Percentiles rank a stretch among this genome's conserved stretches.
Evolutionary conservation across 1,140 invertebrate genomes (phyloP).

Genomic region (Pachypsylla venusta): DNA sequence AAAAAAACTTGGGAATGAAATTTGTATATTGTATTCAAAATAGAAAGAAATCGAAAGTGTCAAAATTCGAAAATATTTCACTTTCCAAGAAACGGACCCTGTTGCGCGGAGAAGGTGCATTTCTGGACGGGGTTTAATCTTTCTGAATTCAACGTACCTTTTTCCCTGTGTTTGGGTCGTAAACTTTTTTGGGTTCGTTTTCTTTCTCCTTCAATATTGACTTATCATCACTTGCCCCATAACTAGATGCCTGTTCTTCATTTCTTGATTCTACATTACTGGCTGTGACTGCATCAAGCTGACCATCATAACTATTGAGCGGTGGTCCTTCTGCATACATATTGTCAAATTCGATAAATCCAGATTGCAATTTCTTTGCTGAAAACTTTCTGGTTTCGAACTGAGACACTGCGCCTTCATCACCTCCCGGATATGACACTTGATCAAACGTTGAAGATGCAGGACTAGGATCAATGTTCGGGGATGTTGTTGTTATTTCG

Average conservation of each 20-base stretch:
- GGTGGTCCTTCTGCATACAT: not conserved
- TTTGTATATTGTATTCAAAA: too few species aligned
- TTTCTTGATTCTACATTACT: not conserved
- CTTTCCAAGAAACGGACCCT: too few species aligned
- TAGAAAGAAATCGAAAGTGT: too few species aligned
- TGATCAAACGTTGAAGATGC: not conserved
- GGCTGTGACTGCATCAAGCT: not conserved
- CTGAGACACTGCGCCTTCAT: slow-evolving; percentile 2
- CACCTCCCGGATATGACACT: not conserved
- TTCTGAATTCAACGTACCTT: too few species aligned
- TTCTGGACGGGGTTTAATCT: too few species aligned
- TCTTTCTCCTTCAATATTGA: slow-evolving; percentile 1
- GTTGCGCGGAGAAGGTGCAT: too few species aligned
- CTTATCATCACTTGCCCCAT: not conserved
- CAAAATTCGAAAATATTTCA: too few species aligned
- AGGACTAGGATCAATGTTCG: not conserved
- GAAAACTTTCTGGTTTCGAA: not conserved
- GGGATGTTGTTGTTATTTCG: not conserved
- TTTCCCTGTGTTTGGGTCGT: not conserved
- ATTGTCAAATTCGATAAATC: slow-evolving; percentile 2
- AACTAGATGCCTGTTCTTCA: not conserved
- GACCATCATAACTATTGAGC: not conserved
- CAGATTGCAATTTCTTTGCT: not conserved
- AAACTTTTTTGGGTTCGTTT: not conserved
- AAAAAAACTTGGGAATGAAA: too few species aligned